Conservation (phyloP, 1,140 invertebrate genomes). For the Tribolium castaneum region DNA sequence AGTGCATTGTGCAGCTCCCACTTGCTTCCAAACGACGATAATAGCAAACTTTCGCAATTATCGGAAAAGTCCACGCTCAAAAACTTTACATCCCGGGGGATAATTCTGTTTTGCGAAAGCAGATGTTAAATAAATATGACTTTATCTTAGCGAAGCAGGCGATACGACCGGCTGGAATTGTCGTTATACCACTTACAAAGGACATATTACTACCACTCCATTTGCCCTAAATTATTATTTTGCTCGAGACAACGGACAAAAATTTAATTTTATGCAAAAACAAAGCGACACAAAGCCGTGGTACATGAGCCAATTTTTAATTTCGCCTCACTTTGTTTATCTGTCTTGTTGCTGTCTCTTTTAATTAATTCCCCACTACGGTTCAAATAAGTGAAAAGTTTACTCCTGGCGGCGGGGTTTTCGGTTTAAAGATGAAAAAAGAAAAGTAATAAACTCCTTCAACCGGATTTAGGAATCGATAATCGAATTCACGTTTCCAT, state of each 20-base stretch:
- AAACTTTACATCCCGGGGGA: neutral
- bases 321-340: neutral
- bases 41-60: constrained; percentile 28
- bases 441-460: neutral
- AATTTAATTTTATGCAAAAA: neutral
- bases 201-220: too few species aligned
- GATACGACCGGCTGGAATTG: neutral
- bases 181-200: neutral
- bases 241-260: neutral
- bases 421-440: neutral
- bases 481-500: neutral
- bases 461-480: neutral
- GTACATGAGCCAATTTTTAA: neutral
- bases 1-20: constrained; percentile 27
- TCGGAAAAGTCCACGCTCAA: constrained; percentile 7
- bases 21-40: constrained; percentile 19
- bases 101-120: neutral
- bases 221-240: too few species aligned
- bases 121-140: constrained; percentile 14
- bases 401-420: neutral
- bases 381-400: neutral
- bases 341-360: neutral
- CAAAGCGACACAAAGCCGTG: neutral
- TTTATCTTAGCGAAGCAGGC: neutral
- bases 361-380: neutral